Evolutionary conservation across 2,113 vertebrate species (phyloP).

Genomic region (Drymodes brunneopygia): DNA sequence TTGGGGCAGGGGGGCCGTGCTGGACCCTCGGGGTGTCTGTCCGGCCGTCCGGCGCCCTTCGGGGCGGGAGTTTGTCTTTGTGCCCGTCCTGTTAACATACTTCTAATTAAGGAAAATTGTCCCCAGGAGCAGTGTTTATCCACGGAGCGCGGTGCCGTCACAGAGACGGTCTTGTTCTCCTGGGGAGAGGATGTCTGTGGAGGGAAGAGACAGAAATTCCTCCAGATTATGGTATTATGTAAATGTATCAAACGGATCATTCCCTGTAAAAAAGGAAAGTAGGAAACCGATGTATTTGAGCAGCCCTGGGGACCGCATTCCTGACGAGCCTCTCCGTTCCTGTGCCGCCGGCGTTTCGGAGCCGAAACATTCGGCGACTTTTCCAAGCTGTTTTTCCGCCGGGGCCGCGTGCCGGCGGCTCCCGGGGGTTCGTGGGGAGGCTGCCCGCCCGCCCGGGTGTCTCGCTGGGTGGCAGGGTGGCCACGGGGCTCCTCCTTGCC

Average conservation of each 20-base stretch:
- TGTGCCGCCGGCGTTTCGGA: conserved; percentile 3
- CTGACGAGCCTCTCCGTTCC: conserved; percentile 43
- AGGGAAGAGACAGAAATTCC: conserved; percentile 44
- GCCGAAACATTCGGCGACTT: background rate
- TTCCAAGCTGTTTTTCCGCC: background rate
- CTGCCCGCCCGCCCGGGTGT: rapidly evolving
- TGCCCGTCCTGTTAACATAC: conserved; percentile 30
- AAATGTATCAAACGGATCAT: conserved; percentile 55
- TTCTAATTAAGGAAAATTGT: conserved; percentile 54
- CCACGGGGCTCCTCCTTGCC: rapidly evolving
- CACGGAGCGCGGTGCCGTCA: background rate
- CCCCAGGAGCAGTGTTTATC: conserved; percentile 48
- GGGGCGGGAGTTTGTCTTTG: conserved; percentile 23
- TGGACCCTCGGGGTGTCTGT: background rate
- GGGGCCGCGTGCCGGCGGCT: background rate
- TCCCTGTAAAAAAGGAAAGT: conserved; percentile 29
- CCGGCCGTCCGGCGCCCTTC: background rate
- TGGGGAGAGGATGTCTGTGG: background rate
- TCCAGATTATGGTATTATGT: conserved; percentile 63
- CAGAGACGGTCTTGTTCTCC: conserved; percentile 55
- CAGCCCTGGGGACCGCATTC: conserved; percentile 47
- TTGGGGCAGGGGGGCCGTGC: background rate
- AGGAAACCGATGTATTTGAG: conserved; percentile 25
- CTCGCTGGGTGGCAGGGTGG: background rate
- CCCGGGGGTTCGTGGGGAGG: background rate